These are phyloP conservation scores for Rhagologus leucostigma DNA, from an alignment of 2,113 vertebrate genomes.

Conservation along the genomic window DNA sequence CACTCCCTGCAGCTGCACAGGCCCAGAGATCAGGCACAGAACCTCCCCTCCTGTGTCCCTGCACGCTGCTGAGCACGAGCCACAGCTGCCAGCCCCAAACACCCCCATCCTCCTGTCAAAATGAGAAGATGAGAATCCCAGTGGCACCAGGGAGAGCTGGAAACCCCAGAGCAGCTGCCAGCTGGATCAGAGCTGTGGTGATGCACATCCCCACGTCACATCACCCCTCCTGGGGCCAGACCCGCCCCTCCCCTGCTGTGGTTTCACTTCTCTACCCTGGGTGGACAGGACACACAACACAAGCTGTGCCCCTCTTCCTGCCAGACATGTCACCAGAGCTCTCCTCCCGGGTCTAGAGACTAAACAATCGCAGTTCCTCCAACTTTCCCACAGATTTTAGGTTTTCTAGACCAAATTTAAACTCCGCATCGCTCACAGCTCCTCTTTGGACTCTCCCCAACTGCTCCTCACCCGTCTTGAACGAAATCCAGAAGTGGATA, in stretches of 20 bases:
- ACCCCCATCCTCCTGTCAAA: neutral
- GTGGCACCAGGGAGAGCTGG: neutral
- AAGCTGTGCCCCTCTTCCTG: neutral
- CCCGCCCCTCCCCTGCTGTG: neutral
- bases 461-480: neutral
- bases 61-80: accelerated
- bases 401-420: neutral
- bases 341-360: neutral
- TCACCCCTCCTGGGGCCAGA: neutral
- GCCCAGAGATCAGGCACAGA: neutral
- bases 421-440: neutral
- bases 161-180: neutral
- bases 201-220: neutral
- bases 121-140: neutral
- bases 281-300: neutral
- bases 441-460: neutral
- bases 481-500: neutral
- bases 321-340: neutral
- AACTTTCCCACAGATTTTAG: neutral
- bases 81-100: neutral
- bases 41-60: neutral
- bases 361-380: neutral
- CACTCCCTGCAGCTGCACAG: neutral
- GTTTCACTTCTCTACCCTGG: neutral
- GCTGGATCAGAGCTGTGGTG: neutral